These are phyloP conservation scores for Tympanuchus pallidicinctus DNA, from an alignment of 2,113 vertebrate species.

Conservation along the genomic window DNA sequence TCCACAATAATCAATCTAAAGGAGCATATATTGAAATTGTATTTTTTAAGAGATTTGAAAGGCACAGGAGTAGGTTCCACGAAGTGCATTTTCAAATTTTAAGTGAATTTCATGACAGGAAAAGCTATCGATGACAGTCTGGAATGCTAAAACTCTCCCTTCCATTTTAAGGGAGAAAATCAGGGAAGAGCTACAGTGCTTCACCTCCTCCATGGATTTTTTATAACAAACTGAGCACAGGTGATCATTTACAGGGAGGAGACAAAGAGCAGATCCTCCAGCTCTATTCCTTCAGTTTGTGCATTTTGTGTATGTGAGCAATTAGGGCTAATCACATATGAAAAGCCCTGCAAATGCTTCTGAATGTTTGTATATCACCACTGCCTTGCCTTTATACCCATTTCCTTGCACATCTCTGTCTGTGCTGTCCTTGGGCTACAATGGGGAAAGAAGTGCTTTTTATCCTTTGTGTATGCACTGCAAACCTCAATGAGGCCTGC, in stretches of 20 bases:
- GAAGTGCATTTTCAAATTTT: conserved; percentile 27
- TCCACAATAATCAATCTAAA: conserved; percentile 1
- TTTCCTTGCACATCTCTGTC: not conserved
- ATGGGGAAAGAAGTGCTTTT: not conserved
- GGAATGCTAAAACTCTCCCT: conserved; percentile 17
- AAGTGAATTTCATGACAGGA: conserved; percentile 45
- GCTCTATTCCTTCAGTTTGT: not conserved
- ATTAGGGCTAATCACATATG: not conserved
- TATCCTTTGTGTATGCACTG: not conserved
- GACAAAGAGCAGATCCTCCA: not conserved
- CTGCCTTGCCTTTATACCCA: not conserved
- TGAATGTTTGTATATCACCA: not conserved
- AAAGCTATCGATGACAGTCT: not conserved
- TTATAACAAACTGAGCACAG: not conserved
- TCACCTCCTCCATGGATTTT: not conserved
- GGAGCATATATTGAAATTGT: not conserved
- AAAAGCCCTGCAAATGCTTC: not conserved
- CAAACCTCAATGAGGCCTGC: fast-evolving
- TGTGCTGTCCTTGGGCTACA: not conserved
- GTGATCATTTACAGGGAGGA: not conserved
- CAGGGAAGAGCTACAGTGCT: not conserved
- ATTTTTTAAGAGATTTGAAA: conserved; percentile 11
- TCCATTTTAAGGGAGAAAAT: not conserved
- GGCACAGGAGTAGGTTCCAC: not conserved
- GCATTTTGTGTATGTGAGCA: not conserved